Evolutionary conservation across 2,113 vertebrate species (phyloP).

Genomic region (Phoenicopterus ruber): DNA sequence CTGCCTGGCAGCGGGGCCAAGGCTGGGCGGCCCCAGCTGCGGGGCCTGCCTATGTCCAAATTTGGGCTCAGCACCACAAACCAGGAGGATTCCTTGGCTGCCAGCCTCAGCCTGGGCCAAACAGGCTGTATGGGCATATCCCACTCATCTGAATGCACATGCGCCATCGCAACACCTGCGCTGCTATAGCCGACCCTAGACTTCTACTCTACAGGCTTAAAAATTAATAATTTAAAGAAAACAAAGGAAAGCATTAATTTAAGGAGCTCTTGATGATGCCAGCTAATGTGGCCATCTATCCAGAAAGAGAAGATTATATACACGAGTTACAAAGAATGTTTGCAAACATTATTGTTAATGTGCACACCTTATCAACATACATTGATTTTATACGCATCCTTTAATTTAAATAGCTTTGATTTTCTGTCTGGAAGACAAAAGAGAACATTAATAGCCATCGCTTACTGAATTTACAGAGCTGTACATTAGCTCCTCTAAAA

Average conservation of each 20-base stretch:
- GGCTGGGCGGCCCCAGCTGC: not conserved
- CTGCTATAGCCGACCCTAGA: not conserved
- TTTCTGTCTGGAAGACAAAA: constrained; percentile 76
- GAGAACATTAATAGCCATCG: constrained; percentile 66
- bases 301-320: constrained; percentile 16
- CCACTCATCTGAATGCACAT: not conserved
- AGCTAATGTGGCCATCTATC: not conserved
- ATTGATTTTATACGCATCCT: constrained; percentile 73
- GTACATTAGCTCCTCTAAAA: constrained; percentile 60
- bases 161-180: rapidly evolving
- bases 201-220: not conserved
- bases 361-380: constrained; percentile 64
- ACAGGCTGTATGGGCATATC: not conserved
- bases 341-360: constrained; percentile 61
- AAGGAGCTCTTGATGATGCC: not conserved
- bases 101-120: not conserved
- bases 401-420: constrained; percentile 77
- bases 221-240: not conserved
- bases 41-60: not conserved
- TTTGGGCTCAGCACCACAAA: not conserved
- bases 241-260: not conserved
- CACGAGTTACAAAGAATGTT: constrained; percentile 40
- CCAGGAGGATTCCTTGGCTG: not conserved
- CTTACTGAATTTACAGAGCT: constrained; percentile 67
- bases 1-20: not conserved